Percentiles rank a stretch among this genome's conserved stretches.
These are phyloP conservation scores for Sebastes nivosus DNA, from an alignment of 2,797 vertebrate species.

Conservation along the genomic window DNA sequence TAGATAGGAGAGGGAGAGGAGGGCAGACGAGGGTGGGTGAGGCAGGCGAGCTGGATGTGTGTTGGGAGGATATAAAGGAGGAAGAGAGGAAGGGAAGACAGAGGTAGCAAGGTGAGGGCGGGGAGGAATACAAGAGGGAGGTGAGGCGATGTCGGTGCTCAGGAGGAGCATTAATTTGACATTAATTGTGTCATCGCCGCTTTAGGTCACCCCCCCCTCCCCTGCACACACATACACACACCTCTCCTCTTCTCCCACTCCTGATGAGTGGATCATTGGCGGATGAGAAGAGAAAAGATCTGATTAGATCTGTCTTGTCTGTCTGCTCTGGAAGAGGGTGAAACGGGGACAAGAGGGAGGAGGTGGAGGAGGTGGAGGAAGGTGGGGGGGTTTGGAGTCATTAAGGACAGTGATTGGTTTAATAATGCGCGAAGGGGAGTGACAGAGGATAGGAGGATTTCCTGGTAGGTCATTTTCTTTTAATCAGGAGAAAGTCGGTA, in stretches of 20 bases:
- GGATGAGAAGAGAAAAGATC: slow-evolving; percentile 63
- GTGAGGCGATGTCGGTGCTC: slow-evolving; percentile 57
- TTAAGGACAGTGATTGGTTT: slow-evolving; percentile 73
- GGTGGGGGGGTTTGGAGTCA: slow-evolving; percentile 38
- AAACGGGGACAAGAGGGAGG: slow-evolving; percentile 61
- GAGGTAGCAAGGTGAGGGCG: slow-evolving; percentile 39
- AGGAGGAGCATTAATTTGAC: slow-evolving; percentile 75
- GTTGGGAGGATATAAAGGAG: slow-evolving; percentile 48
- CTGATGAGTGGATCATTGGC: slow-evolving; percentile 57
- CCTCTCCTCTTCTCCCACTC: slow-evolving; percentile 40
- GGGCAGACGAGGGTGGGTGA: slow-evolving; percentile 13
- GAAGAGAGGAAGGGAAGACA: slow-evolving; percentile 35
- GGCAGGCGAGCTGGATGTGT: slow-evolving; percentile 34
- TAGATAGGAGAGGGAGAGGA: slow-evolving; percentile 23
- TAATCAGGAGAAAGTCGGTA: slow-evolving; percentile 57
- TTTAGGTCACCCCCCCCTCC: slow-evolving; percentile 43
- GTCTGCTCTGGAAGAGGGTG: slow-evolving; percentile 65
- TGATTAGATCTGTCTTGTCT: slow-evolving; percentile 75
- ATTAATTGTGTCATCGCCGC: slow-evolving; percentile 78
- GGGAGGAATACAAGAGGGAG: slow-evolving; percentile 52
- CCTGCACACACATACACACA: slow-evolving; percentile 4
- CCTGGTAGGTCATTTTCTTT: slow-evolving; percentile 66
- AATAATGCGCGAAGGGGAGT: slow-evolving; percentile 57
- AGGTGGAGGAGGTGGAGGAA: slow-evolving; percentile 15
- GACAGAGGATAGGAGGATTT: slow-evolving; percentile 53